Evolutionary conservation across 2,888 invertebrate genomes (phyloP).

Genomic region (Cryptocheilus praepositus): DNA sequence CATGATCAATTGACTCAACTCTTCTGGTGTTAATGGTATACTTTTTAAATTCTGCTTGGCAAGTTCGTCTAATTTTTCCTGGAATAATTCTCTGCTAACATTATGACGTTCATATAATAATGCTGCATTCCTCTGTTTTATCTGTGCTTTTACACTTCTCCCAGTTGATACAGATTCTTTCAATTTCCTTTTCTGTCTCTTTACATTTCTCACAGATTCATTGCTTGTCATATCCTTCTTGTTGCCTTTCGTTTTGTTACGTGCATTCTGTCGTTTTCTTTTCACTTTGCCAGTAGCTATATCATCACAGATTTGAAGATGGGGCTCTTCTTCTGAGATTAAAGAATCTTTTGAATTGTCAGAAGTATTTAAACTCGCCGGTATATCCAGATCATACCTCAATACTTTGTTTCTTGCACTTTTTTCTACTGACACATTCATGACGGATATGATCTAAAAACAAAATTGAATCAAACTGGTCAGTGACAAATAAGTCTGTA

Average conservation of each 20-base stretch:
- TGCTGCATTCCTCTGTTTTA: no score
- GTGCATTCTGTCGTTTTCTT: not conserved
- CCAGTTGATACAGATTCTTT: no score
- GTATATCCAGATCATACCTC: not conserved
- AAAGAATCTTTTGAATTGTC: not conserved
- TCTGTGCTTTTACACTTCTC: no score
- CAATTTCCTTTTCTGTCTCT: no score
- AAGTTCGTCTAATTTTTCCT: no score
- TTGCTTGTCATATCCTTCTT: not conserved
- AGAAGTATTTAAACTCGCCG: not conserved
- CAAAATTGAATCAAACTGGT: no score
- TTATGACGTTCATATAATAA: no score
- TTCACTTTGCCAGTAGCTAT: not conserved
- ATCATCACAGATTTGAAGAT: not conserved
- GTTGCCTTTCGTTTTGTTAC: not conserved
- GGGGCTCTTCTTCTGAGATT: not conserved
- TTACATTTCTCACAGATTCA: no score
- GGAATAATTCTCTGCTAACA: no score
- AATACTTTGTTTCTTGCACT: not conserved
- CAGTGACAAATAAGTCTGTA: no score
- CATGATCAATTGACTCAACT: constrained; percentile 21
- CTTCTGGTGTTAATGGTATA: constrained; percentile 22
- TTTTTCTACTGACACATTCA: not conserved
- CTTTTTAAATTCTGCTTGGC: not conserved
- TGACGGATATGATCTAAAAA: no score